phyloP scores from a whole-genome alignment of 2,888 invertebrate genomes.

The Rhopalosiphum nymphaeae region DNA sequence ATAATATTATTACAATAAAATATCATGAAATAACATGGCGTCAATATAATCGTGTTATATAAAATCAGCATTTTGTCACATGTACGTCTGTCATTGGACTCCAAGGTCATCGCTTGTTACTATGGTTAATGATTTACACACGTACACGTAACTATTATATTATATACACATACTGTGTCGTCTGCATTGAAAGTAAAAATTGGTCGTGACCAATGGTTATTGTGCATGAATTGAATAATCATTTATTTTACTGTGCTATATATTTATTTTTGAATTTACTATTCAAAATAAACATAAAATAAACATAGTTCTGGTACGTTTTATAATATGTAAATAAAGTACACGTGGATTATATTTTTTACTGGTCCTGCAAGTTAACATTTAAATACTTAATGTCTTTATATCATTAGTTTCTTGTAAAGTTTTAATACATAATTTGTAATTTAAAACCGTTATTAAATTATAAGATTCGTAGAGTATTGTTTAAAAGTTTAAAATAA shows the following conservation, averaged over 20 bases:
- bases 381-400: not conserved
- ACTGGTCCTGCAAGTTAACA: not conserved
- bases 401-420: not conserved
- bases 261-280: not conserved
- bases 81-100: slow-evolving; percentile 9
- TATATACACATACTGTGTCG: not conserved
- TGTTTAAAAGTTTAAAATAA: not conserved
- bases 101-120: slow-evolving; percentile 28
- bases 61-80: slow-evolving; percentile 52
- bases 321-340: not conserved
- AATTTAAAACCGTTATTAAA: not conserved
- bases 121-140: slow-evolving; percentile 3
- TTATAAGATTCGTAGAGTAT: not conserved
- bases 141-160: slow-evolving; percentile 16
- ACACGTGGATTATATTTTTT: not conserved
- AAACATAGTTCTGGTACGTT: not conserved
- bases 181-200: slow-evolving; percentile 50
- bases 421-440: not conserved
- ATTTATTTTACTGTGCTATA: not conserved
- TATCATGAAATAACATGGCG: not conserved
- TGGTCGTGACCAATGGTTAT: slow-evolving; percentile 16
- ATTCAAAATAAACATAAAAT: not conserved
- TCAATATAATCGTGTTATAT: slow-evolving; percentile 8
- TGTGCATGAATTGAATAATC: not conserved
- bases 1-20: not conserved